Percentiles rank a stretch among this genome's conserved stretches.
phyloP scores from a whole-genome alignment of 2,797 vertebrate species.

The Geotrypetes seraphini region DNA sequence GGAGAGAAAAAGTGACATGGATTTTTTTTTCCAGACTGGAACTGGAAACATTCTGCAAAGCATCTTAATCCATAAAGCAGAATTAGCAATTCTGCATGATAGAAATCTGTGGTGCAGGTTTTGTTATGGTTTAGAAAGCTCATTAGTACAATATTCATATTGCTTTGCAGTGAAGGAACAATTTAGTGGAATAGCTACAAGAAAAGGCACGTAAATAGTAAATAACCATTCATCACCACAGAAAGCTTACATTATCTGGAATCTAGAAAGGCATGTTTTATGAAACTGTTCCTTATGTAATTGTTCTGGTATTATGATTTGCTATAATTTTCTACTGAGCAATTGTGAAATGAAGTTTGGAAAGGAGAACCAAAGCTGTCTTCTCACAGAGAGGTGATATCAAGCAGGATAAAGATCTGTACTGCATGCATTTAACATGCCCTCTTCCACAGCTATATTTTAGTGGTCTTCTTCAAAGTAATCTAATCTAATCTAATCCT shows the following conservation, averaged over 20 bases:
- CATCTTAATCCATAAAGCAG: no score
- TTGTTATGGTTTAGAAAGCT: no score
- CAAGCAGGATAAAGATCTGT: no score
- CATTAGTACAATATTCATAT: constrained; percentile 14
- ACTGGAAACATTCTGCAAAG: no score
- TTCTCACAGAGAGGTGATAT: no score
- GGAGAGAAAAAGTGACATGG: no score
- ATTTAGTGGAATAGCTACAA: constrained; percentile 12
- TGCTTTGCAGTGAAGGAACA: constrained; percentile 15
- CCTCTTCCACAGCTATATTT: no score
- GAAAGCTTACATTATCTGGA: constrained; percentile 6
- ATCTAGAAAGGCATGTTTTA: neutral
- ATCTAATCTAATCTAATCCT: no score
- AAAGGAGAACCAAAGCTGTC: constrained; percentile 1
- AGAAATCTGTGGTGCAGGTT: neutral
- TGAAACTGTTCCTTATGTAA: neutral
- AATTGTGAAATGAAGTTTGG: neutral
- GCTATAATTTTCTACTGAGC: neutral
- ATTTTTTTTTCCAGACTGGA: no score
- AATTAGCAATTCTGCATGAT: neutral
- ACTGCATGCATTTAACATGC: no score
- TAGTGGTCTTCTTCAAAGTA: no score
- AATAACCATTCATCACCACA: constrained; percentile 14
- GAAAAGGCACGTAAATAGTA: constrained; percentile 8
- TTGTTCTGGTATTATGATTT: neutral